Evolutionary conservation across 2,888 invertebrate genomes (phyloP).

Genomic region (Tuberolachnus salignus): DNA sequence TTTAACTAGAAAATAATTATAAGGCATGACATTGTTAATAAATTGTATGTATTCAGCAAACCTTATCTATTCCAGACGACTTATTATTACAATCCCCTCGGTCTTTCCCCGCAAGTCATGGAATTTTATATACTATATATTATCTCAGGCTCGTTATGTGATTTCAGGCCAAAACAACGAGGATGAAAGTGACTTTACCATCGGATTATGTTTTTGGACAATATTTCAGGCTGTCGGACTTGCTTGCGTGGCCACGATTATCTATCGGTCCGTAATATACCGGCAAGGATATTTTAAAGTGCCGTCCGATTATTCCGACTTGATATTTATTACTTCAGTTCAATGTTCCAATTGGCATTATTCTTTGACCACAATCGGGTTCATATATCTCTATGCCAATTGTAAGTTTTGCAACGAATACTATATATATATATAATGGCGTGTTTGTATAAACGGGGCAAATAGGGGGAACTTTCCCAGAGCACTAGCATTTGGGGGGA

Average conservation of each 20-base stretch:
- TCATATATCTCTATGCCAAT: constrained; percentile 42
- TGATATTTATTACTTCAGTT: not conserved
- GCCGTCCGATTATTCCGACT: not conserved
- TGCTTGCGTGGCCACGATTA: constrained; percentile 21
- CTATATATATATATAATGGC: too few species aligned
- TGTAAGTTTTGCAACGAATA: constrained; percentile 15
- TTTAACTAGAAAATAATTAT: too few species aligned
- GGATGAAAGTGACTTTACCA: not conserved
- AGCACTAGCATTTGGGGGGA: too few species aligned
- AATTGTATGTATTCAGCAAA: too few species aligned
- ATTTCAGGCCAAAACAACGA: constrained; percentile 20
- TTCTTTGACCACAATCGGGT: constrained; percentile 31
- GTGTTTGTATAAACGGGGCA: too few species aligned
- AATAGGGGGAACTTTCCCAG: too few species aligned
- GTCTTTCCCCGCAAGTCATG: too few species aligned
- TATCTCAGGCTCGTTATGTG: not conserved
- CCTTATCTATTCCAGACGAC: too few species aligned
- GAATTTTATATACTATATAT: too few species aligned
- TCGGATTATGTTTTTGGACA: constrained; percentile 40
- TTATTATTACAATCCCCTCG: too few species aligned
- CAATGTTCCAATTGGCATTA: constrained; percentile 52
- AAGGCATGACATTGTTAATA: too few species aligned
- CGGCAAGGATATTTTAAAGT: constrained; percentile 1
- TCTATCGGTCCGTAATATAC: constrained; percentile 33
- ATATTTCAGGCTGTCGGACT: constrained; percentile 40